Evolutionary conservation across 2,797 vertebrate genomes (phyloP).

Genomic region (Paedocypris micromegethes): DNA sequence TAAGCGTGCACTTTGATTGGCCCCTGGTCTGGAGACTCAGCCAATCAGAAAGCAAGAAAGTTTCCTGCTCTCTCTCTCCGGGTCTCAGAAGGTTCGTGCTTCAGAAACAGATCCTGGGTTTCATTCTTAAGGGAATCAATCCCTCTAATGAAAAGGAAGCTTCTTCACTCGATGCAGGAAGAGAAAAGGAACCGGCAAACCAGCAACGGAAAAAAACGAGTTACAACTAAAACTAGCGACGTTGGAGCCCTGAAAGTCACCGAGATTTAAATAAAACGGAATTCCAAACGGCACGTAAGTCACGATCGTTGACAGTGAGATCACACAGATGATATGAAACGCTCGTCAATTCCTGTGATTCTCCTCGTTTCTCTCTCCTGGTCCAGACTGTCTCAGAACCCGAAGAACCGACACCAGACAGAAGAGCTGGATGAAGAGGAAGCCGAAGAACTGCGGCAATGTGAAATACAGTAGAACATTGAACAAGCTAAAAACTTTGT

Average conservation of each 20-base stretch:
- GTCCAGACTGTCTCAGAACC: conserved; percentile 1
- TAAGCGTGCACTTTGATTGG: no score
- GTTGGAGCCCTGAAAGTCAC: background rate
- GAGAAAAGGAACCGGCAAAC: conserved; percentile 5
- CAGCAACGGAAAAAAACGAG: background rate
- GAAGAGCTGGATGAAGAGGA: conserved; percentile 5
- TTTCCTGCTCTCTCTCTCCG: no score
- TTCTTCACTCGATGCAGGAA: background rate
- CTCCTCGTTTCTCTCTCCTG: conserved; percentile 6
- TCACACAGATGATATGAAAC: conserved; percentile 3
- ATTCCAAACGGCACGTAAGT: background rate
- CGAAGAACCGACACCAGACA: background rate
- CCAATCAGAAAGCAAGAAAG: no score
- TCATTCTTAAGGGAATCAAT: no score
- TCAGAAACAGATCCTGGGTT: background rate
- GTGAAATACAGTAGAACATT: no score
- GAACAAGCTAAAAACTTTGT: background rate
- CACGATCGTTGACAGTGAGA: background rate
- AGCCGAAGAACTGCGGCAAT: no score
- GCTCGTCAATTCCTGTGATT: background rate
- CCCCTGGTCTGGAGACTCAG: no score
- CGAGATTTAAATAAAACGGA: background rate
- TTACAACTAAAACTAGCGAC: background rate
- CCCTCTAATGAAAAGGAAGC: background rate
- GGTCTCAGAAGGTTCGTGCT: no score